Percentiles rank a stretch among this genome's conserved stretches.
Conservation (phyloP, 2,113 vertebrate species). For the Anguilla rostrata region DNA sequence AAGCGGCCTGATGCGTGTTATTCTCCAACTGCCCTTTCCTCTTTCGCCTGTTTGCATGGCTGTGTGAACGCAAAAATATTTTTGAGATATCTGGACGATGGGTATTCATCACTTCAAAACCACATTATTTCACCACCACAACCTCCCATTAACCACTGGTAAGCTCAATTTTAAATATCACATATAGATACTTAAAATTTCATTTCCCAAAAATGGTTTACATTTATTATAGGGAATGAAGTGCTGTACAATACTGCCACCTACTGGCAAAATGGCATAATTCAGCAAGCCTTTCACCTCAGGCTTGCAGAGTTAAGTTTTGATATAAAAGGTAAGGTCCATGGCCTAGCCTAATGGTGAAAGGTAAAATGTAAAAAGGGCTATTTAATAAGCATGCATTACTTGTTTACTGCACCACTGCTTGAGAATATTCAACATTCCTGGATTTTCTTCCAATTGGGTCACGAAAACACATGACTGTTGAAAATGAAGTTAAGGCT, state of each 20-base stretch:
- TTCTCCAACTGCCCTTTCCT: neutral
- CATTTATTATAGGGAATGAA: neutral
- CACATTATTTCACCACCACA: neutral
- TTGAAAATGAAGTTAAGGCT: neutral
- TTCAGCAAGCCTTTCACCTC: neutral
- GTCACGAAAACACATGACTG: neutral
- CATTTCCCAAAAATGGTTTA: neutral
- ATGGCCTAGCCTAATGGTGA: no score
- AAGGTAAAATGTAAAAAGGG: no score
- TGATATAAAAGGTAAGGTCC: no score
- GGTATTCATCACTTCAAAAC: neutral
- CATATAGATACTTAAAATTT: neutral
- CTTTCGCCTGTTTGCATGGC: neutral
- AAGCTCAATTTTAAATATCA: neutral
- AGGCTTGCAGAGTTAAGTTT: neutral
- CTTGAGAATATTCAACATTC: no score
- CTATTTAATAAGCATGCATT: no score
- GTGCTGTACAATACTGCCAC: conserved; percentile 4
- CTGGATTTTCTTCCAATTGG: neutral
- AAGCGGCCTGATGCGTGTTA: neutral
- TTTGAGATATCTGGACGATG: no score
- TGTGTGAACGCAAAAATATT: neutral
- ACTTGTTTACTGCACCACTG: no score
- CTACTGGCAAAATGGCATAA: neutral
- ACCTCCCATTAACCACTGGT: neutral